These are phyloP conservation scores for Pontoporia blainvillei DNA, from an alignment of 2,113 vertebrate species.

Conservation along the genomic window DNA sequence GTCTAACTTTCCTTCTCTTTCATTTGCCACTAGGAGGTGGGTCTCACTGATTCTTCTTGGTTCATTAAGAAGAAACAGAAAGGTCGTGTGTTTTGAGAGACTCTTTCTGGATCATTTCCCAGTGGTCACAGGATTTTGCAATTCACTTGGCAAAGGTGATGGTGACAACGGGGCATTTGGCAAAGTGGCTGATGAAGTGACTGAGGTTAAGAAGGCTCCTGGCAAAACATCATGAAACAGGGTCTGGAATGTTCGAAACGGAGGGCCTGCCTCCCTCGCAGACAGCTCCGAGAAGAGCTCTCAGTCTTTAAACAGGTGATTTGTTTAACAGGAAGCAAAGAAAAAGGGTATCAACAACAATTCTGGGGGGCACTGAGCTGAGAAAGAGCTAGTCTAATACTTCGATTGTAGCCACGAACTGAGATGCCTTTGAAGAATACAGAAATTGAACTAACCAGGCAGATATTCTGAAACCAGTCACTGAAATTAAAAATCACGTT, in stretches of 20 bases:
- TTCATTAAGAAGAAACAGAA: constrained; percentile 51
- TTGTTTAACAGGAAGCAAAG: background rate
- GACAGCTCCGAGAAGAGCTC: background rate
- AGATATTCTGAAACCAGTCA: constrained; percentile 5
- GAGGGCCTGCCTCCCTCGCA: background rate
- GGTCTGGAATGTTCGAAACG: background rate
- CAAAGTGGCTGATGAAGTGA: constrained; percentile 11
- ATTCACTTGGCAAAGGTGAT: constrained; percentile 48
- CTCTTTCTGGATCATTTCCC: constrained; percentile 53
- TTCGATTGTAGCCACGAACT: background rate
- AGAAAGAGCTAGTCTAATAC: constrained; percentile 14
- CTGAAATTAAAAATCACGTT: constrained; percentile 12
- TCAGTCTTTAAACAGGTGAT: background rate
- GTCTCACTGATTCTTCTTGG: constrained; percentile 32
- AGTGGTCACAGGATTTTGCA: constrained; percentile 21
- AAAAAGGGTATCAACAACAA: background rate
- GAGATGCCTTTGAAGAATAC: background rate
- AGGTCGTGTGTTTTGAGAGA: constrained; percentile 40
- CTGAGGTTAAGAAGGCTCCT: background rate
- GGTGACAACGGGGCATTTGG: constrained; percentile 24
- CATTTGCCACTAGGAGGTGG: constrained; percentile 11
- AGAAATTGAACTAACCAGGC: background rate
- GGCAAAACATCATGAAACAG: constrained; percentile 19
- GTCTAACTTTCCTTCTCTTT: constrained; percentile 35
- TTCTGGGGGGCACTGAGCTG: constrained; percentile 12